phyloP scores from a whole-genome alignment of 2,888 invertebrate species.

The Therioaphis trifolii region DNA sequence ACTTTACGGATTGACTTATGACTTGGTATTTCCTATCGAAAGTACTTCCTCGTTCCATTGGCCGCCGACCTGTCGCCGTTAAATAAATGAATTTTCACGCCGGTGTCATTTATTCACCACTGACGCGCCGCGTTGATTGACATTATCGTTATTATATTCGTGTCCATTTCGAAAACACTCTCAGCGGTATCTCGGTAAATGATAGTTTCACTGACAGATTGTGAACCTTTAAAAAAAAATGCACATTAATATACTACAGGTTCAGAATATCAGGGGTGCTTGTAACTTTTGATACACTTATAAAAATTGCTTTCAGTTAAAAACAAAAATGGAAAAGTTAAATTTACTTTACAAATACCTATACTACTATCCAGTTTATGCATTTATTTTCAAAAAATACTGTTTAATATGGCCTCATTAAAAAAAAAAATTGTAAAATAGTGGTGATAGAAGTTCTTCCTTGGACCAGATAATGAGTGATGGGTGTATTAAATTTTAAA shows the following conservation, averaged over 20 bases:
- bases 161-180: conserved; percentile 31
- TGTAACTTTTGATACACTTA: not conserved
- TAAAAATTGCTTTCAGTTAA: not conserved
- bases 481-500: too few species aligned
- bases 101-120: conserved; percentile 9
- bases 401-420: too few species aligned
- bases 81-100: conserved; percentile 40
- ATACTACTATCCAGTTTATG: too few species aligned
- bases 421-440: too few species aligned
- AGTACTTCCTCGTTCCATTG: not conserved
- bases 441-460: too few species aligned
- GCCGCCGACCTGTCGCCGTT: not conserved
- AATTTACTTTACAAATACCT: too few species aligned
- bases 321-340: not conserved
- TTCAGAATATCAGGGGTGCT: not conserved
- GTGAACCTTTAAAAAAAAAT: too few species aligned
- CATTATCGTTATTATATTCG: conserved; percentile 42
- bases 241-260: not conserved
- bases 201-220: conserved; percentile 10
- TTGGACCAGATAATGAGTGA: too few species aligned
- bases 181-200: not conserved
- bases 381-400: too few species aligned
- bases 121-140: conserved; percentile 28
- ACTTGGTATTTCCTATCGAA: conserved; percentile 6
- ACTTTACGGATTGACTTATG: conserved; percentile 35